Conservation (phyloP, 2,797 vertebrate species). For the Margarornis squamiger region DNA sequence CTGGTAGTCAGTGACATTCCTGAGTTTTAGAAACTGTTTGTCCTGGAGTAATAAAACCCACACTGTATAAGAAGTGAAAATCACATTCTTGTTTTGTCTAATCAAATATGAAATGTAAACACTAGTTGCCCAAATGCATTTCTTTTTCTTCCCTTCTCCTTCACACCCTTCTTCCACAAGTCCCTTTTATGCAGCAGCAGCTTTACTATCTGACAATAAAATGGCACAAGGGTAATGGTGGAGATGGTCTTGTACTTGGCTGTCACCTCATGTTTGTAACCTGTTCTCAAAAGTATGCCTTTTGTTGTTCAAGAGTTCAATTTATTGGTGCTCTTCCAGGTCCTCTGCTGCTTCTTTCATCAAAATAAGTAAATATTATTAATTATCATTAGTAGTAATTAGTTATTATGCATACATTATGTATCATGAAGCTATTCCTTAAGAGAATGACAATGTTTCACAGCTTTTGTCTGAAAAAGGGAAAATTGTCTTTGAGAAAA, state of each 20-base stretch:
- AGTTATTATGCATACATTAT: background rate
- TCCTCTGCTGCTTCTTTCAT: background rate
- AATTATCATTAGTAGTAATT: background rate
- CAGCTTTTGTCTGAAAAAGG: background rate
- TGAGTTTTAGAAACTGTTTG: conserved; percentile 65
- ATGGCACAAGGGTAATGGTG: background rate
- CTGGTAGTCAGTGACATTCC: conserved; percentile 68
- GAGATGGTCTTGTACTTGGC: background rate
- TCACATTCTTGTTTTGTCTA: background rate
- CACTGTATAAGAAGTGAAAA: conserved; percentile 14
- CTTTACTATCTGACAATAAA: background rate
- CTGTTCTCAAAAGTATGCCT: background rate
- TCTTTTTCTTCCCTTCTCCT: background rate
- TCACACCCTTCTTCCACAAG: background rate
- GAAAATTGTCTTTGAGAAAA: background rate
- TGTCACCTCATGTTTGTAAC: background rate
- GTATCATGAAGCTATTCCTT: background rate
- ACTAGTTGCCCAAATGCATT: background rate
- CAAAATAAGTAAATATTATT: background rate
- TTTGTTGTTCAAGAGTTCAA: background rate
- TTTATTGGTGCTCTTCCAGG: background rate
- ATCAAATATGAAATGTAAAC: background rate
- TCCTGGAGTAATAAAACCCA: conserved; percentile 76
- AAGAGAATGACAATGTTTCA: background rate
- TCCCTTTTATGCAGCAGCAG: background rate